Conservation (phyloP, 1,140 invertebrate species). For the Drosophila chauvacae region DNA sequence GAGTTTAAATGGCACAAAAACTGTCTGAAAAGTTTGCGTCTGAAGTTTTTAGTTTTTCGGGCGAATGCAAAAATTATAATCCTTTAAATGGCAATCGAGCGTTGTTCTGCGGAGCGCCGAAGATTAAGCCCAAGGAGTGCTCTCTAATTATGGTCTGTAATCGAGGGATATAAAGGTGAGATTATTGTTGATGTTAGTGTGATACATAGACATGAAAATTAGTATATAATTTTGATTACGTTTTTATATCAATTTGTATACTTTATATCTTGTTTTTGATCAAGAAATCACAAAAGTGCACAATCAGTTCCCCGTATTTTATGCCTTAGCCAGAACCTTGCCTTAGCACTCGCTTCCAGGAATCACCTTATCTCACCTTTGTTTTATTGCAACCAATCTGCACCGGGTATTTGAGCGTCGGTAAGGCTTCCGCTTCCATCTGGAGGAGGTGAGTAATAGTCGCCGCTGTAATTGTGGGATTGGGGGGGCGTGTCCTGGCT, state of each 20-base stretch:
- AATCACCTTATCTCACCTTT: conserved; percentile 23
- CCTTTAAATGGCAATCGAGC: conserved; percentile 69
- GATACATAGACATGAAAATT: neutral
- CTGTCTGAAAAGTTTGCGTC: conserved; percentile 75
- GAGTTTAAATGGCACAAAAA: conserved; percentile 71
- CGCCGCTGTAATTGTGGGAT: conserved; percentile 16
- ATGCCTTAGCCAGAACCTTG: neutral
- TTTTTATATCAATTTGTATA: too few relatives aligned
- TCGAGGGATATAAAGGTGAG: neutral
- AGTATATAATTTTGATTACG: neutral
- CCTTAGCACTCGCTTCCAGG: conserved; percentile 2
- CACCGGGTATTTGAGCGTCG: conserved; percentile 18
- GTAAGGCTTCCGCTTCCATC: conserved; percentile 1
- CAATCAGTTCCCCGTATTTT: neutral
- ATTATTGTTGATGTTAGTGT: neutral
- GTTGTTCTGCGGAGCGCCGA: conserved; percentile 14
- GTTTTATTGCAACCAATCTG: conserved; percentile 29
- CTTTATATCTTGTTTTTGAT: neutral
- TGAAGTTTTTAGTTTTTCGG: conserved; percentile 67
- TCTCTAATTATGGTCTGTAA: conserved; percentile 32
- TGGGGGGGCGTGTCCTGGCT: conserved; percentile 2
- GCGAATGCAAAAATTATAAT: conserved; percentile 74
- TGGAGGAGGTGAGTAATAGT: conserved; percentile 42
- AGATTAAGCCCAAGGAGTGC: conserved; percentile 53
- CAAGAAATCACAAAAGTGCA: neutral